Percentiles rank a stretch among this genome's conserved stretches.
Evolutionary conservation across 2,113 vertebrate genomes (phyloP).

Genomic region (Phalacrocorax pelagicus): DNA sequence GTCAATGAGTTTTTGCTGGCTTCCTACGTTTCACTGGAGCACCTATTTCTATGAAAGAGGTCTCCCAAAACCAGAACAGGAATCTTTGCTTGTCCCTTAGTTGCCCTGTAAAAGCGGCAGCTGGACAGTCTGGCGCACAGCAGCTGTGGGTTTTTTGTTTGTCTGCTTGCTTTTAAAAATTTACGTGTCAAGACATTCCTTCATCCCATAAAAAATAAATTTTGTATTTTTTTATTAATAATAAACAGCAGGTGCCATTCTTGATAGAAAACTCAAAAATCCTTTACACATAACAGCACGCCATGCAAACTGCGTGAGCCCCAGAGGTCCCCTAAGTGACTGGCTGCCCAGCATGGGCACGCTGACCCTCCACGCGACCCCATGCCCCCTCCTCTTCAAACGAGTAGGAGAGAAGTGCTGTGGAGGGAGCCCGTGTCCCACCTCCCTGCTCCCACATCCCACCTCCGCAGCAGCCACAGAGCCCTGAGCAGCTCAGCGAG

Average conservation of each 20-base stretch:
- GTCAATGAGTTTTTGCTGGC: neutral
- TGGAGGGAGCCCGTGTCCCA: neutral
- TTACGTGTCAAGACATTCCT: neutral
- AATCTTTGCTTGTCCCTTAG: neutral
- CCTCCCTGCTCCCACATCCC: neutral
- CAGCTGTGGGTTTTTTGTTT: neutral
- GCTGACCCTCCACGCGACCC: neutral
- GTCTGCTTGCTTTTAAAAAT: neutral
- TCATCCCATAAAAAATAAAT: neutral
- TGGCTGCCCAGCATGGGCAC: neutral
- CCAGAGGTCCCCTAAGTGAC: neutral
- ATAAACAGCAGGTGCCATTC: neutral
- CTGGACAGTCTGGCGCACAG: neutral
- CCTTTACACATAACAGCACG: fast-evolving
- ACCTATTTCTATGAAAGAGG: neutral
- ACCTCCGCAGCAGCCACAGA: too few species aligned
- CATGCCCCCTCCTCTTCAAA: neutral
- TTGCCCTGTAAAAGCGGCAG: neutral
- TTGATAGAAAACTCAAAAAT: neutral
- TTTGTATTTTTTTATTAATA: neutral
- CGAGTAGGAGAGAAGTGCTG: fast-evolving
- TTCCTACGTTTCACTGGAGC: neutral
- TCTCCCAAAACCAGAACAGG: neutral
- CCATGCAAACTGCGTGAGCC: fast-evolving
- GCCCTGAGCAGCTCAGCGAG: neutral